Evolutionary conservation across 2,888 invertebrate genomes (phyloP).

Genomic region (Hydrotaea cyrtoneurina): DNA sequence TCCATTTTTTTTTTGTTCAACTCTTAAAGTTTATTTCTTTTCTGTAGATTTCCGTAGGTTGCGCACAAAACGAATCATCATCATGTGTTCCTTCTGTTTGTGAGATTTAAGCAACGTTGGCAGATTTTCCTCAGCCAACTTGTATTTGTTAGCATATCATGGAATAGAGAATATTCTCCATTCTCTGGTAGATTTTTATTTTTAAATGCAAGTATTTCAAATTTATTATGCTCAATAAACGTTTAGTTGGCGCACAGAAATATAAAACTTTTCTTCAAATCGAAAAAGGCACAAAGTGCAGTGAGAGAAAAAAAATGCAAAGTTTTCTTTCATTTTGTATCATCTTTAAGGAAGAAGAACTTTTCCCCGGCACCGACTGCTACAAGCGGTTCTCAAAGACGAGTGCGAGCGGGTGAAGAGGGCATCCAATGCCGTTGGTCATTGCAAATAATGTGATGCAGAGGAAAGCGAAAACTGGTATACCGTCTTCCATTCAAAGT

Average conservation of each 20-base stretch:
- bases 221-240: constrained; percentile 17
- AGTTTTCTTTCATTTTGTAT: background rate
- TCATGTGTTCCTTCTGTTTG: background rate
- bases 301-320: background rate
- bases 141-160: background rate
- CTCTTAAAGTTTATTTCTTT: too few relatives aligned
- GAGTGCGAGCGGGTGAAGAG: too few relatives aligned
- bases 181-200: too few relatives aligned
- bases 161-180: background rate
- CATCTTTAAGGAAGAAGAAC: background rate
- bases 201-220: background rate
- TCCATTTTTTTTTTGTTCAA: too few relatives aligned
- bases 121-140: background rate
- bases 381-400: background rate
- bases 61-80: too few relatives aligned
- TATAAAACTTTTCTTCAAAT: background rate
- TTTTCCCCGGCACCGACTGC: background rate
- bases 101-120: background rate
- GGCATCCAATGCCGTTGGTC: constrained; percentile 21
- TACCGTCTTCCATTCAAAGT: background rate
- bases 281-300: constrained; percentile 9
- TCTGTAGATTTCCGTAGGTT: too few relatives aligned
- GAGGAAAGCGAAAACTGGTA: background rate
- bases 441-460: background rate
- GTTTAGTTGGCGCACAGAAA: background rate